Evolutionary conservation across 2,797 vertebrate genomes (phyloP), one percentile per base, ranked within the genome.

Genomic region (Esox masquinongy): DNA sequence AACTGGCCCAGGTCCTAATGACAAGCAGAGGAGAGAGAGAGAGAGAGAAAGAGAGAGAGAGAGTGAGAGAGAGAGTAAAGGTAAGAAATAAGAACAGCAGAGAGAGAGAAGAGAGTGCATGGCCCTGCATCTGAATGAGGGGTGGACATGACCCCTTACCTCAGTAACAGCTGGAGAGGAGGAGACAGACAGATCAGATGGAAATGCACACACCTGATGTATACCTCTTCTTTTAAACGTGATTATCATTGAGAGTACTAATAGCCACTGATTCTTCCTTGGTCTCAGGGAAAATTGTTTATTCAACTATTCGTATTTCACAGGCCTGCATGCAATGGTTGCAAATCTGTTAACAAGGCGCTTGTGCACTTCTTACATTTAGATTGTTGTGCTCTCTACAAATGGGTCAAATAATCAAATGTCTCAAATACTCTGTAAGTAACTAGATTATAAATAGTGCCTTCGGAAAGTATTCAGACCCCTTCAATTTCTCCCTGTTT

Each of bases 131-230:
- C 34, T 70, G 64, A 53, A 72, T 77, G 70, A 72, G 61, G 29
- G 49, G 47, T 26, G 63, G 43, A 43, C 39, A 56, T 29, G 24
- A 78, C 61, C 79, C 29, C 76, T 12, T 1, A 9, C 56, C 49
- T 68, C 64, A 67, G n/a, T 12, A 50, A 59, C 70, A 73, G 50
- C 64, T 77, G 70, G 70, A 72, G 43, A 47, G 63, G n/a, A 64
- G 49, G 22, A 24, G 22, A 43, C 64, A 39, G 64, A 49, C 68
- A 16, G 39, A 11, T 39, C 36, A 39, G 24, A 70, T 24, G 24
- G n/a, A 22, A 36, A 22, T 11, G 17, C 3, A 43, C 36, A 36
- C 19, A 68, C 39, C 31, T 68, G 36, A 47, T 39, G 31, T 68
- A 15, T 4, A 66, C 63, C 26, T 31, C 63, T 22, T 59, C 56